Base-by-base conservation (phyloP, 2,888 invertebrate species). In the Amblyjoppa proteus region DNA sequence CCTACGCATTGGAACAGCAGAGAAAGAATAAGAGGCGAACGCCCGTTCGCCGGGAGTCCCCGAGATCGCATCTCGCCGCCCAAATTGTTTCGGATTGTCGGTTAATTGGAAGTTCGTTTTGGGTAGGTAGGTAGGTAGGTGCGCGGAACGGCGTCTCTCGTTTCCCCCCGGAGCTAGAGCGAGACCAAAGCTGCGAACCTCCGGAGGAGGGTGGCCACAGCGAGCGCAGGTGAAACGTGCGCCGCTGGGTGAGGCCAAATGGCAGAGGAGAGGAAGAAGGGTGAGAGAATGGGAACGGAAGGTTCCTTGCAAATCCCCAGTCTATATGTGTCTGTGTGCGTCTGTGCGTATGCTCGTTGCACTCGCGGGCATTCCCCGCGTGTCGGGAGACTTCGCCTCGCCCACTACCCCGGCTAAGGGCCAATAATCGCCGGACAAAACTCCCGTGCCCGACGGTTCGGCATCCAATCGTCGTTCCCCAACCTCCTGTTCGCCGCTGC, bases 81-180 rank as follows among this genome's bases (percentile, higher is more conserved):
- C 91, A 92, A 93, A 93, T 93, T 92, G 92, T 93, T 92, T 93
- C 90, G 93, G 91, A 92, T 92, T 92, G 93, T 92, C 91, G 92
- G 92, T 93, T 93, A 93, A 93, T 93, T 92, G 92, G 93, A 87
- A 91, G 91, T 90, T 92, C 92, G 91, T 90, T 92, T 91, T 90
- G 61, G 61, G 28, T 13, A 58, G 34, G 45, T 45, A 56, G 31
- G 41, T 45, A 45, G 90, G 90, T 89, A 85, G 88, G 88, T 81
- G 82, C 83, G 49, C 16, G 64, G 51, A 68, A 73, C 58, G 51
- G 80, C 79, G 71, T 64, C 73, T 81, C 66, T 78, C 56, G 70
- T 53, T 61, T 25, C 69, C 38, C 68, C 38, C 3, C 53, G 75
- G 28, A 41, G 68, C 73, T 25, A 41, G 49, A 66, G 70, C 49